Base-by-base conservation (phyloP, 2,113 vertebrate genomes). In the Labrus mixtus region DNA sequence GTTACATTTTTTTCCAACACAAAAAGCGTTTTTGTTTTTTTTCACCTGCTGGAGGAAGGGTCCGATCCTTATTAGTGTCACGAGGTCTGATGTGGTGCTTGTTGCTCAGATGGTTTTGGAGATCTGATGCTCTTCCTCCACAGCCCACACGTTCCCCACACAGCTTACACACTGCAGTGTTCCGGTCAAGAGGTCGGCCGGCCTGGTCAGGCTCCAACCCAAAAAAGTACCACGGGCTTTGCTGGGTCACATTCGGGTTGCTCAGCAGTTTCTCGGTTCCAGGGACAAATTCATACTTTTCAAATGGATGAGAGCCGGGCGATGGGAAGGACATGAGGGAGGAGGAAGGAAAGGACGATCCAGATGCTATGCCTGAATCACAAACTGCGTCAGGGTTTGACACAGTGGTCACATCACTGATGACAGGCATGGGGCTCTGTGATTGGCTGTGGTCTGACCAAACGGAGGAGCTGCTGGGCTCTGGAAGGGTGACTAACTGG, bases 101-200 rank as follows among this genome's bases (percentile, higher is more conserved):
- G 83, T 61, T 81, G 23, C 77, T 86, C 62, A 95, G 88, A 20
- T 95, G 94, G 71, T 79, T 92, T 8, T 93, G 90, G 23, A 94
- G 75, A 53, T 93, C 93, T 0, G 69, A 64, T 2, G 81, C 72
- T 50, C 93, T 92, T 23, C 92, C 92, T 1, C 79, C 90, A 72
- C 91, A 95, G 51, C 84, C 69, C 43, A 95, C 84, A 2, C 80
- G 87, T 13, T 94, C 93, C 5, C 84, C 82, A 25, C 94, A 95
- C 53, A 95, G 79, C 69, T 94, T 95, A 86, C 94, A 95, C 57
- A 95, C 90, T 2, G 75, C 93, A 10, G 79, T 87, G 56, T 73
- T 91, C 17, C 91, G 90, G 73, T 95, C 93, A 71, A 95, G 71
- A 60, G 93, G 93, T 23, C 90, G 87, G 0, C 94, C 94, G 0